A percentile compares a stretch with the other conserved stretches of the same genome.
Evolutionary conservation across 2,113 vertebrate genomes (phyloP).

Genomic region (Cololabis saira): DNA sequence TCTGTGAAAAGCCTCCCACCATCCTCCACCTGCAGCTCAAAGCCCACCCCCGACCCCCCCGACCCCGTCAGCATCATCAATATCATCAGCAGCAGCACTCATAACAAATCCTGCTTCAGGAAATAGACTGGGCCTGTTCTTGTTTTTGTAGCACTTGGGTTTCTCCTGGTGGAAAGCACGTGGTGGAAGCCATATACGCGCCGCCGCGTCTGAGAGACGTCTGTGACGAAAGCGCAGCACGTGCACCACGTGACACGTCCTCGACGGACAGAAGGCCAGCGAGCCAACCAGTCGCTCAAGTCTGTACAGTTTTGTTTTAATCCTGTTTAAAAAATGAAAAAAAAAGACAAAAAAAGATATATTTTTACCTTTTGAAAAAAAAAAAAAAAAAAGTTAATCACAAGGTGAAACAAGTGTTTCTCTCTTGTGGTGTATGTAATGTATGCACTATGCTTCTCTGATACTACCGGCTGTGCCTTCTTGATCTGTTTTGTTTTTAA

Average conservation of each 20-base stretch:
- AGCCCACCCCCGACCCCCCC: not conserved
- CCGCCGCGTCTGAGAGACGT: constrained; percentile 55
- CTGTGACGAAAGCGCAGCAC: constrained; percentile 61
- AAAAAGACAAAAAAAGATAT: constrained; percentile 13
- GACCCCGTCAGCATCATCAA: not conserved
- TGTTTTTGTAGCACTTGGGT: constrained; percentile 63
- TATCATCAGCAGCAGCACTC: not conserved
- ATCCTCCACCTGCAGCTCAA: constrained; percentile 24
- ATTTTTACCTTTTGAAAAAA: not conserved
- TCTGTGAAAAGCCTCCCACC: constrained; percentile 26
- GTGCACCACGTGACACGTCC: constrained; percentile 57
- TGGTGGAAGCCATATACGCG: constrained; percentile 70
- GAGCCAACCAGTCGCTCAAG: constrained; percentile 18
- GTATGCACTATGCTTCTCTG: constrained; percentile 89
- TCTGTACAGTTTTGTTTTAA: constrained; percentile 42
- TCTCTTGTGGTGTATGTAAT: constrained; percentile 78
- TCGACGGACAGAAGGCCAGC: constrained; percentile 43
- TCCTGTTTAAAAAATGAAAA: constrained; percentile 10
- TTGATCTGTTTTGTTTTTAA: constrained; percentile 76
- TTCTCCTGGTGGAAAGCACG: constrained; percentile 72
- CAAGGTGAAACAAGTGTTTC: constrained; percentile 81
- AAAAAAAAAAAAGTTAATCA: constrained; percentile 40
- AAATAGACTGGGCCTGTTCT: constrained; percentile 58
- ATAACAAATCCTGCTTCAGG: constrained; percentile 25
- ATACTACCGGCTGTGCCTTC: constrained; percentile 96